Percentiles rank a stretch among this genome's conserved stretches.
phyloP scores from a whole-genome alignment of 1,140 invertebrate species.

The Euschistus heros region DNA sequence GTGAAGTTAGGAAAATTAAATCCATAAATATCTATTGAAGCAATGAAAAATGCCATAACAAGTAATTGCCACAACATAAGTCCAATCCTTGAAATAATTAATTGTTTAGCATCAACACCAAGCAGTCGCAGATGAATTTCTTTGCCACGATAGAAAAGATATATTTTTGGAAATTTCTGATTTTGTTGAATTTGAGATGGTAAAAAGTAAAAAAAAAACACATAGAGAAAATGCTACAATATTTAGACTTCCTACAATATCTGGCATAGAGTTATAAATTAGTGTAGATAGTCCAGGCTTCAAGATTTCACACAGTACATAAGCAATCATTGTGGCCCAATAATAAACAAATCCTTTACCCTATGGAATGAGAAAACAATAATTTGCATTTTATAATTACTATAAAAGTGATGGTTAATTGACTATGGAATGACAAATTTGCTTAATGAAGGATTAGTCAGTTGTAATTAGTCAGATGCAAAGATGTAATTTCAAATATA shows the following conservation, averaged over 20 bases:
- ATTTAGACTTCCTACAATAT: constrained; percentile 42
- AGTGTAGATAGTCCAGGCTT: constrained; percentile 31
- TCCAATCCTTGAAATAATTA: constrained; percentile 43
- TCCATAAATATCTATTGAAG: constrained; percentile 34
- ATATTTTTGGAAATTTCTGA: constrained; percentile 34
- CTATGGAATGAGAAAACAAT: constrained; percentile 17
- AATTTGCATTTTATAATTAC: neutral
- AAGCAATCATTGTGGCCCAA: constrained; percentile 35
- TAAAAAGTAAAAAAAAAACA: constrained; percentile 37
- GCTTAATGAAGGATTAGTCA: no score
- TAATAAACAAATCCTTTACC: constrained; percentile 47
- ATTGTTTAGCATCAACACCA: constrained; percentile 41
- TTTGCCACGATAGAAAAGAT: constrained; percentile 48
- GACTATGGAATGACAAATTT: no score
- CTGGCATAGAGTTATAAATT: constrained; percentile 40
- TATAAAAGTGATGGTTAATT: no score
- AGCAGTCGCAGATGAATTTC: constrained; percentile 45
- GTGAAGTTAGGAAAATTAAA: constrained; percentile 40
- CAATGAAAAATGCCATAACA: constrained; percentile 35
- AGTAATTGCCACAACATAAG: constrained; percentile 48
- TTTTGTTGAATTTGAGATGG: constrained; percentile 34
- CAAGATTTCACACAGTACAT: constrained; percentile 31
- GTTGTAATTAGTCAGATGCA: no score
- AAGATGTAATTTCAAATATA: no score
- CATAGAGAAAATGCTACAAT: constrained; percentile 42